phyloP scores from a whole-genome alignment of 2,888 invertebrate genomes.

The Cosmia pyralina region DNA sequence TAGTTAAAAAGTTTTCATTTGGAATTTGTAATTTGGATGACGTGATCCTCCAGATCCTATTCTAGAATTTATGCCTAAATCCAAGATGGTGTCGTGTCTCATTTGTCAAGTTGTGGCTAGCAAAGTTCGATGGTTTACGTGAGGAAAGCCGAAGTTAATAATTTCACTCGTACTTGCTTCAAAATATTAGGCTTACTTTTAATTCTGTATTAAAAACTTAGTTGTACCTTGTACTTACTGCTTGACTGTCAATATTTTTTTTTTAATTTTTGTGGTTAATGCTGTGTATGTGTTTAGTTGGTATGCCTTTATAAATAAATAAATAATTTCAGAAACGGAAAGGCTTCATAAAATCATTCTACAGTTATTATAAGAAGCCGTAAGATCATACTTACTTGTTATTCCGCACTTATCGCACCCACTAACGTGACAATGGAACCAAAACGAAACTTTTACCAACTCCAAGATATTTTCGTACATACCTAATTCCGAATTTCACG shows the following conservation, averaged over 20 bases:
- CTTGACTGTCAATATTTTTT: no score
- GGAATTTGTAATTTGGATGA: conserved; percentile 11
- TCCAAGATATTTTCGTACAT: conserved; percentile 49
- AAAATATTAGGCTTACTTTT: no score
- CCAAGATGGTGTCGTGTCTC: background rate
- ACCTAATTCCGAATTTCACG: conserved; percentile 45
- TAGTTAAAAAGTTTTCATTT: background rate
- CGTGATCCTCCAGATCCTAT: background rate
- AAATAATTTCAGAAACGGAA: background rate
- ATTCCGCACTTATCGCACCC: conserved; percentile 40
- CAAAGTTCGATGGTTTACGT: background rate
- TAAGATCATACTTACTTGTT: conserved; percentile 40
- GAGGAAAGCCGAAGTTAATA: no score
- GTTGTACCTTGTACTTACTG: no score
- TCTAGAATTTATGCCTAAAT: background rate
- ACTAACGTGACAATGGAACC: conserved; percentile 41
- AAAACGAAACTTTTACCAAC: conserved; percentile 38
- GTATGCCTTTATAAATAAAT: no score
- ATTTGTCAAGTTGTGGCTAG: background rate
- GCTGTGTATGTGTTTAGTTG: no score
- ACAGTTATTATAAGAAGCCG: conserved; percentile 6
- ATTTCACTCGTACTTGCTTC: no score
- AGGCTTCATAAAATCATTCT: conserved; percentile 12
- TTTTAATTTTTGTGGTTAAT: no score
- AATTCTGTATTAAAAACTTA: no score